Percentiles rank a stretch among this genome's conserved stretches.
phyloP scores from a whole-genome alignment of 1,140 invertebrate species.

The Cydia strobilella region DNA sequence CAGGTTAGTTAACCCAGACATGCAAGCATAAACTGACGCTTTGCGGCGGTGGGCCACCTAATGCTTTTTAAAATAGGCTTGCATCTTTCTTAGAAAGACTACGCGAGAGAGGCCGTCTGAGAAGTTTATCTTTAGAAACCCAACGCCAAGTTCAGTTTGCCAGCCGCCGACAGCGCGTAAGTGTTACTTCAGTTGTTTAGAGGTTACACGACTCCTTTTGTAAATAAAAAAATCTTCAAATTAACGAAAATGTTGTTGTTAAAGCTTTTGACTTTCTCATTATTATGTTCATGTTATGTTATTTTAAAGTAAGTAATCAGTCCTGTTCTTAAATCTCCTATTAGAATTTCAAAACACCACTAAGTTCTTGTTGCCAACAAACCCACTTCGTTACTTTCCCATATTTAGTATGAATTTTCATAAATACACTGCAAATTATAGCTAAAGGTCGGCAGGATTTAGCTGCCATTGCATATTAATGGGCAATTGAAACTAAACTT shows the following conservation, averaged over 20 bases:
- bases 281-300: too few relatives aligned
- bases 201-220: neutral
- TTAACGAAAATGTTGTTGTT: neutral
- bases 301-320: too few relatives aligned
- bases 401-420: slow-evolving; percentile 18
- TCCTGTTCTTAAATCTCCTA: too few relatives aligned
- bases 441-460: slow-evolving; percentile 17
- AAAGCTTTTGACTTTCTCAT: too few relatives aligned
- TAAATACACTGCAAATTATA: neutral
- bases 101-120: neutral
- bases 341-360: too few relatives aligned
- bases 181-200: neutral
- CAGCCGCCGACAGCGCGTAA: neutral
- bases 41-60: neutral
- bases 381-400: neutral
- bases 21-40: neutral
- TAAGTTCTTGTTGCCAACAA: neutral
- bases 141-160: neutral
- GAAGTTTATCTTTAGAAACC: slow-evolving; percentile 28
- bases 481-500: neutral
- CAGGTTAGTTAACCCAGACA: neutral
- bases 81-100: neutral
- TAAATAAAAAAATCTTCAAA: neutral
- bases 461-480: slow-evolving; percentile 12
- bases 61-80: neutral